Evolutionary conservation across 2,797 vertebrate genomes (phyloP), one percentile per base, ranked within the genome.

Genomic region (Orestias chungarensis): DNA sequence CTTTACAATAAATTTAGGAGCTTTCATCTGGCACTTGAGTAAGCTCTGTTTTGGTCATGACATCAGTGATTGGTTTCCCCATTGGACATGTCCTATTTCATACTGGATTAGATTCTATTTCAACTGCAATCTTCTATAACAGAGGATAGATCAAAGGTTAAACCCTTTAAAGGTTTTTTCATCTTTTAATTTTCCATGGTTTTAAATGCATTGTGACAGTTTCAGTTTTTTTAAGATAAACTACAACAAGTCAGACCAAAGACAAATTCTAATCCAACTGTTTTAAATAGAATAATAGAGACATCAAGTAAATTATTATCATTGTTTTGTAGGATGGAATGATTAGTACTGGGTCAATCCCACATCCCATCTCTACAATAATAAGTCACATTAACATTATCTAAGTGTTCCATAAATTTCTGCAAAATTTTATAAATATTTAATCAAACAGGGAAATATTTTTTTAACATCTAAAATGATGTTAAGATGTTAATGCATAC

Each of bases 81-180:
- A 86, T 87, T 82, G 82, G 84, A 89, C 77, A 79, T 81, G 82
- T 85, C 83, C 78, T 84, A 87, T 92, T 93, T 94, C 85, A 93
- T 90, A 86, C 74, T 33, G 83, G 90, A 93, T 93, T 94, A 88
- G 85, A 89, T 91, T 91, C 85, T 86, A 90, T 91, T 92, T 91
- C 82, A 88, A 81, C 86, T 80, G 76, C 76, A 81, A 71, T 64
- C 73, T 73, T 64, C 74, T 68, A 33, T 74, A 82, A 76, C 10
- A 27, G 64, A 84, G 74, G 81, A 79, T 80, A 81, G 79, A 86
- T 76, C 75, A 77, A 42, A 83, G 83, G 86, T 85, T 87, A 89
- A 91, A 86, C 78, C 86, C 85, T 70, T 73, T 57, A 61, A 80
- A 82, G 85, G 54, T 74, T 72, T 79, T 85, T 85, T 88, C n/a